Percentiles rank a stretch among this genome's conserved stretches.
Evolutionary conservation across 1,140 invertebrate species (phyloP).

Genomic region (Aphis gossypii): DNA sequence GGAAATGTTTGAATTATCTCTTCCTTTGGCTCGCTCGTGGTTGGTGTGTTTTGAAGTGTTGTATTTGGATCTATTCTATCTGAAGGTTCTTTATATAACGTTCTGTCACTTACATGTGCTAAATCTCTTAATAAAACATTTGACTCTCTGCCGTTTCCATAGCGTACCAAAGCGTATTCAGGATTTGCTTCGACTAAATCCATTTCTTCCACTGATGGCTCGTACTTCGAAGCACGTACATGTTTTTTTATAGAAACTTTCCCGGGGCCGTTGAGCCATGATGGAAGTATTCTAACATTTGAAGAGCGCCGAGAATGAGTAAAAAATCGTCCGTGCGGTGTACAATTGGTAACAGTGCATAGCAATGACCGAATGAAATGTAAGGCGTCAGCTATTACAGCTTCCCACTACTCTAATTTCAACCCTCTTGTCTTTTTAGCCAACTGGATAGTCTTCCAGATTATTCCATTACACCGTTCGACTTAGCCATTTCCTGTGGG

Average conservation of each 20-base stretch:
- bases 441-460: not conserved
- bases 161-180: not conserved
- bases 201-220: not conserved
- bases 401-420: not conserved
- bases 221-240: not conserved
- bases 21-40: not conserved
- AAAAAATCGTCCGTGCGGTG: not conserved
- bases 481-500: not conserved
- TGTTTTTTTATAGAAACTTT: not conserved
- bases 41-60: not conserved
- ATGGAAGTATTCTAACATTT: not conserved
- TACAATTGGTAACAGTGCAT: not conserved
- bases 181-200: not conserved
- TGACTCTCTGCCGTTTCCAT: not conserved
- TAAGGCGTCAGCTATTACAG: not conserved
- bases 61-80: not conserved
- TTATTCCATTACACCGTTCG: not conserved
- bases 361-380: not conserved
- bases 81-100: not conserved
- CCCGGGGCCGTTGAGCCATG: conserved; percentile 3
- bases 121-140: not conserved
- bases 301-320: not conserved
- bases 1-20: not conserved
- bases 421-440: not conserved
- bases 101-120: not conserved